Conservation (phyloP, 2,888 invertebrate genomes). For the Sipunculus nudus region DNA sequence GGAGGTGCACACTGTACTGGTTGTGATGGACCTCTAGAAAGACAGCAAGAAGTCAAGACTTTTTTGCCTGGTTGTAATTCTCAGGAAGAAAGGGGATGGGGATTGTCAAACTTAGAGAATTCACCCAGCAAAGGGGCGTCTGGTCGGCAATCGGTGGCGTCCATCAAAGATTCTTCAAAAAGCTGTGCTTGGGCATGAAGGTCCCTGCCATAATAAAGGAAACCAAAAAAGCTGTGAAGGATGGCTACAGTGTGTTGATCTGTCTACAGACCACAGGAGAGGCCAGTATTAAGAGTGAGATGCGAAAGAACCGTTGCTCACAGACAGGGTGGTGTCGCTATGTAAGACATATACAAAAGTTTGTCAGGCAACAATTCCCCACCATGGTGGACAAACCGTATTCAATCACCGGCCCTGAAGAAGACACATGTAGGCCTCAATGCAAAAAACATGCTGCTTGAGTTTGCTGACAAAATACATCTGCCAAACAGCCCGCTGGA, state of each 20-base stretch:
- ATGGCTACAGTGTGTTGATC: constrained; percentile 61
- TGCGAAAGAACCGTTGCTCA: constrained; percentile 42
- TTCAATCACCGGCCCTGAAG: too few species aligned
- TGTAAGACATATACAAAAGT: constrained; percentile 55
- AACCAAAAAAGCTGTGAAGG: constrained; percentile 49
- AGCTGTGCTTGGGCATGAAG: constrained; percentile 69
- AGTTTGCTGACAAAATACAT: constrained; percentile 51
- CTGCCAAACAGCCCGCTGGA: constrained; percentile 62
- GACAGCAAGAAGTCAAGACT: too few species aligned
- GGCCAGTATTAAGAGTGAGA: constrained; percentile 55
- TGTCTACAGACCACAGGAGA: constrained; percentile 65
- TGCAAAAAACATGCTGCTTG: constrained; percentile 56
- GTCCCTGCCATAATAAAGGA: constrained; percentile 57
- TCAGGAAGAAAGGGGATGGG: too few species aligned
- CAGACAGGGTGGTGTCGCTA: constrained; percentile 56
- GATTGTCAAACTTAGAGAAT: too few species aligned
- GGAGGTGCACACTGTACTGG: too few species aligned
- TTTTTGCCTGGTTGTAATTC: too few species aligned
- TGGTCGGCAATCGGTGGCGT: too few species aligned
- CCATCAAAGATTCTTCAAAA: too few species aligned
- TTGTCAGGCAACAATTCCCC: constrained; percentile 58
- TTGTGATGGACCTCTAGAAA: too few species aligned
- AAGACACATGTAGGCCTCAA: constrained; percentile 33
- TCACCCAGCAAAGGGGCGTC: too few species aligned
- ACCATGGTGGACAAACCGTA: too few species aligned